phyloP scores from a whole-genome alignment of 1,140 invertebrate genomes.

The Bursaphelenchus mucronatus region DNA sequence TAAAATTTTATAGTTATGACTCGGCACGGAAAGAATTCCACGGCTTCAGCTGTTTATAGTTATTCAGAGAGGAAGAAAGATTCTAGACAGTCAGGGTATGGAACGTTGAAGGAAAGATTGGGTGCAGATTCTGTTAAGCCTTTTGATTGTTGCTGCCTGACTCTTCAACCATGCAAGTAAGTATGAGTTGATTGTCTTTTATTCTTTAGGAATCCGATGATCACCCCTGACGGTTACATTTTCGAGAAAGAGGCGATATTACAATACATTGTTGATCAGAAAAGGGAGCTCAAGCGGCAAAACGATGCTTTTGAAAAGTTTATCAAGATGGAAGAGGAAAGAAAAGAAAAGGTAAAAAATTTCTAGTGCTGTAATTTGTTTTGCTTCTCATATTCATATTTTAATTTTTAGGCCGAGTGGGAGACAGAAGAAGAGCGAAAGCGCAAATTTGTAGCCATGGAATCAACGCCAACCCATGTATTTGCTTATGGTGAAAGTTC shows the following conservation, averaged over 20 bases:
- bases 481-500: conserved; percentile 1
- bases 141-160: conserved; percentile 95
- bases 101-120: conserved; percentile 68
- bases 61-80: conserved; percentile 98
- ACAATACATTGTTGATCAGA: conserved; percentile 90
- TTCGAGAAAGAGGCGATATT: conserved; percentile 96
- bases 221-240: conserved; percentile 81
- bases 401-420: conserved; percentile 64
- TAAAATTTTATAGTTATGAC: conserved; percentile 52
- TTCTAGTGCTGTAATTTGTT: neutral
- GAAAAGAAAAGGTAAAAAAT: conserved; percentile 29
- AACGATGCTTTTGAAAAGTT: conserved; percentile 89
- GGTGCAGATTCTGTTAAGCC: conserved; percentile 95
- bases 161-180: conserved; percentile 82
- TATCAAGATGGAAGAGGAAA: conserved; percentile 45
- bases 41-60: conserved; percentile 93
- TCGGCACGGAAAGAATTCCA: conserved; percentile 91
- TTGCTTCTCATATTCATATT: conserved; percentile 5
- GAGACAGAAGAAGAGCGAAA: conserved; percentile 70
- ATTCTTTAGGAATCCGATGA: conserved; percentile 48
- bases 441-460: conserved; percentile 67
- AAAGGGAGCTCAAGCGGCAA: conserved; percentile 81
- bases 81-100: conserved; percentile 71
- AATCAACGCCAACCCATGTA: conserved; percentile 49
- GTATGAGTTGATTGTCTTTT: conserved; percentile 27